Conservation (phyloP, 2,888 invertebrate genomes). For the Alentia gelatinosa region DNA sequence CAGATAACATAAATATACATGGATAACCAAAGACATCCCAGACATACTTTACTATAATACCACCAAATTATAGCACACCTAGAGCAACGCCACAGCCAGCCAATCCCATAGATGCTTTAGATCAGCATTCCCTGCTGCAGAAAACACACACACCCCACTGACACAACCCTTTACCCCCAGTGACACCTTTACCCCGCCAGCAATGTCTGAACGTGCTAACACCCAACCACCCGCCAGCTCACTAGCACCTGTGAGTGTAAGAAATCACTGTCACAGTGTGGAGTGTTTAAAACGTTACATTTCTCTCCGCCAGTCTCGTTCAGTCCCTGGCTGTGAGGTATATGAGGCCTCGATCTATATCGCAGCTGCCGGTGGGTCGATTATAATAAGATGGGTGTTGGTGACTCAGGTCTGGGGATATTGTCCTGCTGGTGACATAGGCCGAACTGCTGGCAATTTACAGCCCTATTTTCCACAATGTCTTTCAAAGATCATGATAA, state of each 20-base stretch:
- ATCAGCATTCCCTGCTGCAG: not conserved
- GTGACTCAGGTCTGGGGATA: no score
- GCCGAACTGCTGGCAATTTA: no score
- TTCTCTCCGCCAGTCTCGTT: not conserved
- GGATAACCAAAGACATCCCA: no score
- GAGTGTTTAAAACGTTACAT: not conserved
- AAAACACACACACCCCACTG: not conserved
- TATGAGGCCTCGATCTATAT: not conserved
- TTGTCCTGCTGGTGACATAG: no score
- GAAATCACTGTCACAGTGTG: not conserved
- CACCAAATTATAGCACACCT: no score
- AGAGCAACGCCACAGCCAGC: no score
- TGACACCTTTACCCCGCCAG: not conserved
- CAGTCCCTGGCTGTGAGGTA: not conserved
- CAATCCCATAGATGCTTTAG: not conserved
- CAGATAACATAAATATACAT: no score
- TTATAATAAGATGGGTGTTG: no score
- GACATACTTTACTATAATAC: no score
- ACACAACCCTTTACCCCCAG: not conserved
- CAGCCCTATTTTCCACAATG: no score
- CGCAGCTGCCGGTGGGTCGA: not conserved
- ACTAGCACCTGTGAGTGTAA: not conserved
- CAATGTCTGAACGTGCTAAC: no score
- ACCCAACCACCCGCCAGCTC: not conserved
- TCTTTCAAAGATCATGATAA: no score